A percentile compares a stretch with the other conserved stretches of the same genome.
These are phyloP conservation scores for Zhuqinia jingwanae DNA, from an alignment of 2,888 invertebrate genomes.

Conservation along the genomic window DNA sequence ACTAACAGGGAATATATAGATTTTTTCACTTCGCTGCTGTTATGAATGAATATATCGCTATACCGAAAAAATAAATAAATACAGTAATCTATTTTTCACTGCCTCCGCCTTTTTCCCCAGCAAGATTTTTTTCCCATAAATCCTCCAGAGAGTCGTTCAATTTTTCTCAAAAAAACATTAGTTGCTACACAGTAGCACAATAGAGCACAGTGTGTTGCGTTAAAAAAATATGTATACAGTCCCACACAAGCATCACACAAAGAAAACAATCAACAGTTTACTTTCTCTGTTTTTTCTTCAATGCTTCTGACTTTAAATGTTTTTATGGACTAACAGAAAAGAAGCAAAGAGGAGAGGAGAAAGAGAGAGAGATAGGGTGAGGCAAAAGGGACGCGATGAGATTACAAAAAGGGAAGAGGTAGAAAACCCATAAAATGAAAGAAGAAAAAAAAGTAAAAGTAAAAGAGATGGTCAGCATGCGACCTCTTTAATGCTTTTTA, in stretches of 20 bases:
- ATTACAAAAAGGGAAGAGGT: constrained; percentile 38
- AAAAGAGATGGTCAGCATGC: constrained; percentile 35
- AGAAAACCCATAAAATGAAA: constrained; percentile 7
- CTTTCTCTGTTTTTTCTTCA: constrained; percentile 4
- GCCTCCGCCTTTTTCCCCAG: constrained; percentile 2
- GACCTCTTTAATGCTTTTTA: constrained; percentile 37
- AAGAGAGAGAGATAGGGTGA: background rate
- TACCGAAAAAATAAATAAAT: constrained; percentile 24
- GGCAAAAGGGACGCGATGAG: background rate
- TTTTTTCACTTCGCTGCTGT: too few relatives aligned
- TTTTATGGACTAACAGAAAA: constrained; percentile 48
- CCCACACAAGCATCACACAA: background rate
- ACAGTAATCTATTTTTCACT: constrained; percentile 31
- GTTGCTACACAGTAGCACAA: background rate
- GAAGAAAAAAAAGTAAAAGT: constrained; percentile 8
- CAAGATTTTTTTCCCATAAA: constrained; percentile 57
- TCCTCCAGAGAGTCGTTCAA: constrained; percentile 52
- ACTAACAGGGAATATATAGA: too few relatives aligned
- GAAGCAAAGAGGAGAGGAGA: background rate
- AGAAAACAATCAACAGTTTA: constrained; percentile 70
- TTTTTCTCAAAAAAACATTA: constrained; percentile 9
- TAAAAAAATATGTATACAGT: background rate
- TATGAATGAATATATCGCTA: constrained; percentile 13
- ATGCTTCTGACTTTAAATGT: constrained; percentile 43
- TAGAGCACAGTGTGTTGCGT: background rate